Evolutionary conservation across 2,888 invertebrate species (phyloP).

Genomic region (Candidula unifasciata): DNA sequence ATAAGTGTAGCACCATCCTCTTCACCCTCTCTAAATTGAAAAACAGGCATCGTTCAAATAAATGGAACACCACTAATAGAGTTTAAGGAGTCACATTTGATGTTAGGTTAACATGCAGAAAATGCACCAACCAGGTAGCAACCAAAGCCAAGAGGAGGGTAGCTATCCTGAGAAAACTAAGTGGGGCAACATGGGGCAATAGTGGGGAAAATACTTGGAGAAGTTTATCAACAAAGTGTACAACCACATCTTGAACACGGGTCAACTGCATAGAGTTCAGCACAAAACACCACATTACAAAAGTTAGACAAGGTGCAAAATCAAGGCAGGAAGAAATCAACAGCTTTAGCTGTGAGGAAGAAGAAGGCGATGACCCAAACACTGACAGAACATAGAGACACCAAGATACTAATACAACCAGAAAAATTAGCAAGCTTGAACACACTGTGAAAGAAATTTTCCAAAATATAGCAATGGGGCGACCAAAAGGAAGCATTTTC

Average conservation of each 20-base stretch:
- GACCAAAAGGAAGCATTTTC: background rate
- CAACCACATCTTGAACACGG: background rate
- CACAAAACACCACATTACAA: background rate
- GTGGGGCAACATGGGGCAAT: background rate
- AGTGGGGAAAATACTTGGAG: background rate
- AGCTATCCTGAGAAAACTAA: slow-evolving; percentile 15
- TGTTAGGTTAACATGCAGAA: background rate
- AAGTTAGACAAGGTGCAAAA: slow-evolving; percentile 1
- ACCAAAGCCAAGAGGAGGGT: background rate
- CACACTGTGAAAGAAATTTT: background rate
- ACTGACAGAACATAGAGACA: slow-evolving; percentile 6
- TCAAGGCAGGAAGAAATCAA: slow-evolving; percentile 1
- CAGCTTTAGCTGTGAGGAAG: background rate
- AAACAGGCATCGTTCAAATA: background rate
- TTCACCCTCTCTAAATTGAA: background rate
- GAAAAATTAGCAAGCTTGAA: background rate
- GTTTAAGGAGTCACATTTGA: background rate
- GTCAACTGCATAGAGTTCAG: background rate
- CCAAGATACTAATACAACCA: background rate
- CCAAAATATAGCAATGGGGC: background rate
- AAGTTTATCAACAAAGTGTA: background rate
- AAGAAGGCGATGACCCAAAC: background rate
- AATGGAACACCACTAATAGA: background rate
- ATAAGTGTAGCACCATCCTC: slow-evolving; percentile 36
- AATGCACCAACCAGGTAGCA: background rate